Evolutionary conservation across 1,140 invertebrate species (phyloP).

Genomic region (Pogonomyrmex barbatus): DNA sequence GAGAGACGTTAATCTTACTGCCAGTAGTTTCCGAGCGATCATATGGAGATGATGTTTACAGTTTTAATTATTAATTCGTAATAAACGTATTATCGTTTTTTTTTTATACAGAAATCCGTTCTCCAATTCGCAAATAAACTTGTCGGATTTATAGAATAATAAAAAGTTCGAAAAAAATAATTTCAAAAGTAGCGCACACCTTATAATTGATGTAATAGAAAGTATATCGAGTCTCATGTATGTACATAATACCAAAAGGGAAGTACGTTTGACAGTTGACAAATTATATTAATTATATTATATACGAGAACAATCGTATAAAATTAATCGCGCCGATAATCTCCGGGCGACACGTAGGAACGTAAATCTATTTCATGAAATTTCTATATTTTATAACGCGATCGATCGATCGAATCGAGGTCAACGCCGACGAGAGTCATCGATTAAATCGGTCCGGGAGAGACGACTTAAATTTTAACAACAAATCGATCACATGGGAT

Average conservation of each 20-base stretch:
- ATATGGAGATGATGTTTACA: slow-evolving; percentile 14
- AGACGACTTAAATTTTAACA: slow-evolving; percentile 57
- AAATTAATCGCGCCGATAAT: slow-evolving; percentile 4
- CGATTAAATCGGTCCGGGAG: slow-evolving; percentile 16
- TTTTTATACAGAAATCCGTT: neutral
- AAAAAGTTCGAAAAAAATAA: neutral
- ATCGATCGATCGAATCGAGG: slow-evolving; percentile 51
- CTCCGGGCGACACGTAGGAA: neutral
- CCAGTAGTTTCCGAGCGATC: slow-evolving; percentile 30
- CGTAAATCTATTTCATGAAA: slow-evolving; percentile 29
- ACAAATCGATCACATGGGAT: slow-evolving; percentile 55
- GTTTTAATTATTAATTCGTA: slow-evolving; percentile 21
- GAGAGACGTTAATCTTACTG: slow-evolving; percentile 52
- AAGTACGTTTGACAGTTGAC: neutral
- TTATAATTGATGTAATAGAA: neutral
- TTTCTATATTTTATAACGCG: slow-evolving; percentile 47
- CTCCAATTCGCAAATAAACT: neutral
- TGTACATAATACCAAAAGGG: neutral
- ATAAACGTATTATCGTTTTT: slow-evolving; percentile 7
- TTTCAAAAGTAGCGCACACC: neutral
- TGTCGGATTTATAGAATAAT: neutral
- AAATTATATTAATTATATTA: neutral
- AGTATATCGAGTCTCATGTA: neutral
- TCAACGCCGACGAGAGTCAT: slow-evolving; percentile 38
- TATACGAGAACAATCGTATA: neutral